phyloP scores from a whole-genome alignment of 2,888 invertebrate species.

The Phytoseiulus persimilis region DNA sequence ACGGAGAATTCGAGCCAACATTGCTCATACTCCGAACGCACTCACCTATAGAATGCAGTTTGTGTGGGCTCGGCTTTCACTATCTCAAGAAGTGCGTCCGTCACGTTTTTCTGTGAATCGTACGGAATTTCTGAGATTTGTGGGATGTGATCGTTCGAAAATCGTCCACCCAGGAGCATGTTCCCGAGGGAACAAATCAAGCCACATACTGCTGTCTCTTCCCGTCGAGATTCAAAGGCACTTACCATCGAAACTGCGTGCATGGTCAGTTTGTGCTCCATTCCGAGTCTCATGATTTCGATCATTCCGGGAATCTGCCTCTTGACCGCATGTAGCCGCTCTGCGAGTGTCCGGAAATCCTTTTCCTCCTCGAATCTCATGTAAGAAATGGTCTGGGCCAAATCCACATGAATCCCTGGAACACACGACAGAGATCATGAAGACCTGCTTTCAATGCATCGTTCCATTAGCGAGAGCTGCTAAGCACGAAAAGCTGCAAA shows the following conservation, averaged over 20 bases:
- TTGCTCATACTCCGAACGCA: neutral
- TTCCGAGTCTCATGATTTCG: slow-evolving; percentile 47
- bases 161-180: no score
- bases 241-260: slow-evolving; percentile 45
- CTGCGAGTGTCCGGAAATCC: slow-evolving; percentile 48
- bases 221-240: neutral
- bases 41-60: neutral
- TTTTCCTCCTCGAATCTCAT: slow-evolving; percentile 45
- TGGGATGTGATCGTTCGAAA: neutral
- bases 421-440: neutral
- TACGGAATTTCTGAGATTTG: neutral
- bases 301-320: slow-evolving; percentile 47
- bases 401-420: slow-evolving; percentile 47
- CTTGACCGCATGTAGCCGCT: slow-evolving; percentile 47
- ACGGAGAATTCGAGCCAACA: neutral
- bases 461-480: neutral
- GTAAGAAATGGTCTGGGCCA: slow-evolving; percentile 46
- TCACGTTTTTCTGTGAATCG: slow-evolving; percentile 9
- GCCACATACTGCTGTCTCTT: neutral
- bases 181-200: no score
- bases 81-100: neutral
- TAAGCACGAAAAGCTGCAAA: neutral
- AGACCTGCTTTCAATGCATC: no score
- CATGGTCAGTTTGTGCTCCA: slow-evolving; percentile 46
- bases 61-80: neutral